These are phyloP conservation scores for Agrotis segetum DNA, from an alignment of 2,888 invertebrate species.

Conservation along the genomic window DNA sequence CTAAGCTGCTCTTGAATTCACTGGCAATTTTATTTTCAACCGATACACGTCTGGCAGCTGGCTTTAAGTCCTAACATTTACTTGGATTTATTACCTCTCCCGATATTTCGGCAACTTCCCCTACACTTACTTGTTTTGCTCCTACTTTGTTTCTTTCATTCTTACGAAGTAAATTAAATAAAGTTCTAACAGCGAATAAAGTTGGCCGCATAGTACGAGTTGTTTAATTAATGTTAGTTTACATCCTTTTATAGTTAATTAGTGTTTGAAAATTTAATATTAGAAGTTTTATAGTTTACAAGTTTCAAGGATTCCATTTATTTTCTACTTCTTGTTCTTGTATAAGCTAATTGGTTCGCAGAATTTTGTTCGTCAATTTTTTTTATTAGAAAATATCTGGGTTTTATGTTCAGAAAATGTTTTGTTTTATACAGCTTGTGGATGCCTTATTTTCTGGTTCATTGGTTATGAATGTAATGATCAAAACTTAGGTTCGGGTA, in stretches of 20 bases:
- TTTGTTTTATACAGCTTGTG: background rate
- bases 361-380: conserved; percentile 28
- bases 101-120: conserved; percentile 64
- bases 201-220: conserved; percentile 27
- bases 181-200: conserved; percentile 46
- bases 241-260: conserved; percentile 53
- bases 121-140: conserved; percentile 55
- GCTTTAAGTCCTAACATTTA: conserved; percentile 58
- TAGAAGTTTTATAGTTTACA: conserved; percentile 45
- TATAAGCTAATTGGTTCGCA: conserved; percentile 19
- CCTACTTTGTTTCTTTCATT: conserved; percentile 52
- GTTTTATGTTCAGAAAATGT: conserved; percentile 12
- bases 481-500: conserved; percentile 16
- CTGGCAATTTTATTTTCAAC: conserved; percentile 57
- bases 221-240: conserved; percentile 58
- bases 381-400: conserved; percentile 13
- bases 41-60: conserved; percentile 58
- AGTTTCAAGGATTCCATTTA: conserved; percentile 41
- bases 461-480: conserved; percentile 25
- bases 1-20: conserved; percentile 51
- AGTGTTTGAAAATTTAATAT: conserved; percentile 49
- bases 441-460: conserved; percentile 47
- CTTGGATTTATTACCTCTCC: conserved; percentile 65
- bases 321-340: conserved; percentile 18
- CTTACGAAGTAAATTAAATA: conserved; percentile 59